These are phyloP conservation scores for Eupithecia insigniata DNA, from an alignment of 2,888 invertebrate species.

Conservation along the genomic window DNA sequence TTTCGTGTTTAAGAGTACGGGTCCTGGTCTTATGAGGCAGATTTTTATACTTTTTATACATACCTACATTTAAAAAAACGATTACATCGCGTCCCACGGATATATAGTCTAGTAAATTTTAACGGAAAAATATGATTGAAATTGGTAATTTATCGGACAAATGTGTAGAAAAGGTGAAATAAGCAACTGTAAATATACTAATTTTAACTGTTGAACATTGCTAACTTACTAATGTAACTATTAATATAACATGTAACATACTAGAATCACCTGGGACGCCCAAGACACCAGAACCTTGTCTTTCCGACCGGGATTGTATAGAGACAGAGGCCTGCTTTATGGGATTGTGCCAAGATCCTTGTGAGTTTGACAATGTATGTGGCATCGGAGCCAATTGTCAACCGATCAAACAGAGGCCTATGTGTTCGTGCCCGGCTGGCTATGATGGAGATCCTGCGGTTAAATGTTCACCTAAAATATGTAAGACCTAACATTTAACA, in stretches of 20 bases:
- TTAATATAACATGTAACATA: constrained; percentile 73
- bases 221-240: constrained; percentile 70
- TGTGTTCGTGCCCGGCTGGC: constrained; percentile 91
- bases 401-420: constrained; percentile 92
- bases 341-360: constrained; percentile 92
- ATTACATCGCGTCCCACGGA: background rate
- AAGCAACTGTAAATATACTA: constrained; percentile 52
- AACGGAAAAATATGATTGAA: constrained; percentile 5
- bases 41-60: background rate
- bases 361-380: constrained; percentile 91
- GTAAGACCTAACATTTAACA: constrained; percentile 84
- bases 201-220: constrained; percentile 45
- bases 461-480: constrained; percentile 91
- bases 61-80: background rate
- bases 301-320: constrained; percentile 93
- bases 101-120: background rate
- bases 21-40: background rate
- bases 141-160: constrained; percentile 79
- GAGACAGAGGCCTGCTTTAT: constrained; percentile 92
- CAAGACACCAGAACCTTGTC: constrained; percentile 90
- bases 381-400: constrained; percentile 90
- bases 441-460: constrained; percentile 92
- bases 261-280: constrained; percentile 88
- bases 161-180: constrained; percentile 53
- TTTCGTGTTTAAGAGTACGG: too few relatives aligned